A percentile compares a stretch with the other conserved stretches of the same genome.
Conservation (phyloP, 2,888 invertebrate genomes). For the Arrhopalites spinosus region DNA sequence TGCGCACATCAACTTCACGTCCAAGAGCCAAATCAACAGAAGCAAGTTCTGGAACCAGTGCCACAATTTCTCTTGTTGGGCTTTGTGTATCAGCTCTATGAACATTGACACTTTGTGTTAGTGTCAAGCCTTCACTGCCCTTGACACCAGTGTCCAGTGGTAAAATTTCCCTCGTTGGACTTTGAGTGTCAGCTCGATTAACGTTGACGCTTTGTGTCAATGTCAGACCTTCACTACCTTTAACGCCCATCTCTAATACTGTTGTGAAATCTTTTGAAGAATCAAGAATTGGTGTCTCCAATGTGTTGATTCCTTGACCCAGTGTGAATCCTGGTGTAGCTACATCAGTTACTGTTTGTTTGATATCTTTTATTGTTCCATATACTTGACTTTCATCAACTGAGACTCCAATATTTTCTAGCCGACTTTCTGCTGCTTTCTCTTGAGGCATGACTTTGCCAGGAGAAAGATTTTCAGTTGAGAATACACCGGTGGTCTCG, state of each 20-base stretch:
- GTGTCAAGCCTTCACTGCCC: conserved; percentile 19
- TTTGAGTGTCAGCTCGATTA: conserved; percentile 21
- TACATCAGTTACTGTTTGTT: neutral
- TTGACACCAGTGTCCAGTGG: neutral
- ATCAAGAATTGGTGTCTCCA: conserved; percentile 3
- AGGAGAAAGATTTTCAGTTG: conserved; percentile 9
- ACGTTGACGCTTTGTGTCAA: conserved; percentile 21
- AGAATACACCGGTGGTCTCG: conserved; percentile 3
- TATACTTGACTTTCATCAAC: conserved; percentile 16
- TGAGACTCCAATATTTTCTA: conserved; percentile 23
- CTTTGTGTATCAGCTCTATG: conserved; percentile 26
- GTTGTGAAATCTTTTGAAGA: neutral
- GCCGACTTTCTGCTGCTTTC: conserved; percentile 9
- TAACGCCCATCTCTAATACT: neutral
- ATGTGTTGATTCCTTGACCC: conserved; percentile 1
- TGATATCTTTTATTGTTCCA: conserved; percentile 12
- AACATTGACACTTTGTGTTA: conserved; percentile 16
- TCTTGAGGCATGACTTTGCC: conserved; percentile 8
- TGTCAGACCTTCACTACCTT: conserved; percentile 22
- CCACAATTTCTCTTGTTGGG: conserved; percentile 25
- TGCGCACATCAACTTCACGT: neutral
- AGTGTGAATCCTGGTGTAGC: conserved; percentile 24
- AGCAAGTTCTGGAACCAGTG: conserved; percentile 2
- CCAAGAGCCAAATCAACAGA: conserved; percentile 26
- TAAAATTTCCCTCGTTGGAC: conserved; percentile 28